Evolutionary conservation across 1,140 invertebrate genomes (phyloP).

Genomic region (Asbolus verrucosus): DNA sequence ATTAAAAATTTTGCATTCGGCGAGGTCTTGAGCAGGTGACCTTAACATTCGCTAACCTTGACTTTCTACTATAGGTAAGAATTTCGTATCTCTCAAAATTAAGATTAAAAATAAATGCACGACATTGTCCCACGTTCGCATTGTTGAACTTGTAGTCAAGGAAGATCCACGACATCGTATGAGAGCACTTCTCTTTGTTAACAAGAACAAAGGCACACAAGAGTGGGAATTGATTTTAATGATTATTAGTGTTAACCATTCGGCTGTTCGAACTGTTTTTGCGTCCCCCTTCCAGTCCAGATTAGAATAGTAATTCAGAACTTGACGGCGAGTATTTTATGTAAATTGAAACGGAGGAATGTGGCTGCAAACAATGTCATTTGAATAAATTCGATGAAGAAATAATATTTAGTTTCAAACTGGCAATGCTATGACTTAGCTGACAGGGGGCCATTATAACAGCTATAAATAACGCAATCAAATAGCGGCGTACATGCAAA

Average conservation of each 20-base stretch:
- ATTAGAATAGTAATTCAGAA: neutral
- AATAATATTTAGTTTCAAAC: too few relatives aligned
- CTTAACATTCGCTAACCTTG: conserved; percentile 30
- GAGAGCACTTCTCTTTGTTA: neutral
- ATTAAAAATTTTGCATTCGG: neutral
- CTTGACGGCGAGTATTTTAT: conserved; percentile 19
- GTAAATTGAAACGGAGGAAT: conserved; percentile 19
- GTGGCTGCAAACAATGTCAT: conserved; percentile 2
- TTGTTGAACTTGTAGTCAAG: conserved; percentile 13
- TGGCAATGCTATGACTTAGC: too few relatives aligned
- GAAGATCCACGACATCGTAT: neutral
- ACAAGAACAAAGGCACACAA: conserved; percentile 9
- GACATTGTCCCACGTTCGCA: conserved; percentile 30
- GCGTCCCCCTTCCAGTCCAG: neutral
- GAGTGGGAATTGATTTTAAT: conserved; percentile 26
- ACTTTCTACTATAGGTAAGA: conserved; percentile 28
- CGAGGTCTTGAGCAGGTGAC: neutral
- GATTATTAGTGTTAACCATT: conserved; percentile 30
- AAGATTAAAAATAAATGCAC: conserved; percentile 27
- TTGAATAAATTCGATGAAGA: neutral
- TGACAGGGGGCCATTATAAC: too few relatives aligned
- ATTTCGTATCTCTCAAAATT: conserved; percentile 26
- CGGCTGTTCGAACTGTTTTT: conserved; percentile 19
- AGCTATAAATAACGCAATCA: too few relatives aligned
- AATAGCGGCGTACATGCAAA: too few relatives aligned